Evolutionary conservation across 1,140 invertebrate species (phyloP).

Genomic region (Zelostemma sp.): DNA sequence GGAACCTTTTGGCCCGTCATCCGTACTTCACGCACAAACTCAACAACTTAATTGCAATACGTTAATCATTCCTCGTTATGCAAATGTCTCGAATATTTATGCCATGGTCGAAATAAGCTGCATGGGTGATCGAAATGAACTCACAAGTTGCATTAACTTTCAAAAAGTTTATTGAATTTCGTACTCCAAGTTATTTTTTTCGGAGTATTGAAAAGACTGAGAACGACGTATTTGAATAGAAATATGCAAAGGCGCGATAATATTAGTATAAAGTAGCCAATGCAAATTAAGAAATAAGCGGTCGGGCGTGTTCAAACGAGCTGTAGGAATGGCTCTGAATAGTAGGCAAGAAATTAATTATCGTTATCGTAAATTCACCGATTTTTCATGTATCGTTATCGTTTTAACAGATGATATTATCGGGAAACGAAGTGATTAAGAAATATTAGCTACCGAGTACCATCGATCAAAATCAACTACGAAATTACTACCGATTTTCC

Average conservation of each 20-base stretch:
- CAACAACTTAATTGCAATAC: neutral
- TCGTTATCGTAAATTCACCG: conserved; percentile 1
- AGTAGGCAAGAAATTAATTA: neutral
- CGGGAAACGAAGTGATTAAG: neutral
- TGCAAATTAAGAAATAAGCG: conserved; percentile 2
- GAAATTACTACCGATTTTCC: conserved; percentile 4
- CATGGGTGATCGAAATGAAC: too few species aligned
- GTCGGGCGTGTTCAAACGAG: neutral
- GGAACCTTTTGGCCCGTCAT: neutral
- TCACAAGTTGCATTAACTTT: too few species aligned
- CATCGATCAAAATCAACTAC: conserved; percentile 6
- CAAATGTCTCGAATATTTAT: neutral
- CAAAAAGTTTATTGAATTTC: too few species aligned
- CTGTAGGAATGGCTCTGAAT: neutral
- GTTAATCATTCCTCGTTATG: neutral
- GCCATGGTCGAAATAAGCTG: neutral
- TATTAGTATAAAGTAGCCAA: neutral
- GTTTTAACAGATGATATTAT: neutral
- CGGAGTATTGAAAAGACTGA: too few species aligned
- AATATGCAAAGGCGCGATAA: too few species aligned
- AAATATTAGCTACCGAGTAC: neutral
- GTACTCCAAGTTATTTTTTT: too few species aligned
- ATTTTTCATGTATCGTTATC: conserved; percentile 6
- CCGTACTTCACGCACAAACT: neutral
- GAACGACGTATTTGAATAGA: too few species aligned